Evolutionary conservation across 1,140 invertebrate genomes (phyloP), one percentile per base, ranked within the genome.

Genomic region (Bombus waltoni): DNA sequence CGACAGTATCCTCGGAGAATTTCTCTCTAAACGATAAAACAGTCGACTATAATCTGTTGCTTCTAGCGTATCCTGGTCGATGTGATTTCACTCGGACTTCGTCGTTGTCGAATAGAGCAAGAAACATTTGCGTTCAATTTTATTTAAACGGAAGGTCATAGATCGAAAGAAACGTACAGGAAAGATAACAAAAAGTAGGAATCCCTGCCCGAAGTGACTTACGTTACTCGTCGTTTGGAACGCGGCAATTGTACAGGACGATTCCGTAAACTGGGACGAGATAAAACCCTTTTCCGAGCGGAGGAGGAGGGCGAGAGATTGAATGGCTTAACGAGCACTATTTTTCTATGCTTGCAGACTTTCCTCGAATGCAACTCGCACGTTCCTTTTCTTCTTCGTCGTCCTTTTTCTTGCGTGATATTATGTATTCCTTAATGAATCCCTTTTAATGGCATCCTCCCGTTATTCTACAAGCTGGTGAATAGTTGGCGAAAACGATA

Each of bases 261-360:
- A 79, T 79, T 68, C 42, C 38, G 42, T 79, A 79, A 79, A 79
- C 77, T 79, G 62, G 59, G 35, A 38, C 77, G 77, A 66, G 44
- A 32, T 35, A 28, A 68, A 79, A 44, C 65, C 38, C n/a, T 79
- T 44, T 47, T 18, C 32, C 35, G 57, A 62, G 38, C 25, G 57
- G 28, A 42, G 35, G 40, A 38, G 35, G 15, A 62, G 47, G 5
- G 18, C 18, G 0, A 8, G 18, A 15, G 38, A 68, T 79, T 68
- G 77, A 79, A 68, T 79, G 42, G 77, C 77, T 44, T 79, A 79
- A 79, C 62, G 62, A 80, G 77, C 77, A 53, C 77, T 68, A 80
- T 80, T 70, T 80, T 47, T 32, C 77, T 70, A 38, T 15, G 32
- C 65, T 70, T 40, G 25, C 8, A 68, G 65, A 70, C 68, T 68